Percentiles rank a stretch among this genome's conserved stretches.
These are phyloP conservation scores for Doris montereyensis DNA, from an alignment of 2,888 invertebrate species.

Conservation along the genomic window DNA sequence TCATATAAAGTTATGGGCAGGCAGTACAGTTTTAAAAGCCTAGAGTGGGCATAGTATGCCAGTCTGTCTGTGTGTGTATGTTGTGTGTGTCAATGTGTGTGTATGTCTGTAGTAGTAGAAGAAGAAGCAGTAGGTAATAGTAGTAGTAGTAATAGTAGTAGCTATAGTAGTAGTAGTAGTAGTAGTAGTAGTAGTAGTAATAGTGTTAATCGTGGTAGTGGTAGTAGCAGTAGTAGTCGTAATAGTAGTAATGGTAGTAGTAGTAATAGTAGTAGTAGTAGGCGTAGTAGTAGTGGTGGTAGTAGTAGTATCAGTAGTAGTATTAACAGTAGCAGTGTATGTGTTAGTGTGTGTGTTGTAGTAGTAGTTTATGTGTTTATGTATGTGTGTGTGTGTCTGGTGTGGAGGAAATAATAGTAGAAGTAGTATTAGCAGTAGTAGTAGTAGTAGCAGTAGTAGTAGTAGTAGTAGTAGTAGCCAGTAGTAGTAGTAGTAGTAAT, in stretches of 20 bases:
- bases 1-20: too few species aligned
- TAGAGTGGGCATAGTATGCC: too few species aligned
- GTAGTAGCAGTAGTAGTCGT: background rate
- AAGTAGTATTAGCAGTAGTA: background rate
- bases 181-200: background rate
- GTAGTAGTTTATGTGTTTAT: too few species aligned
- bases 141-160: background rate
- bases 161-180: background rate
- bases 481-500: background rate
- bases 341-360: too few species aligned
- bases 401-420: background rate
- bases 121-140: background rate
- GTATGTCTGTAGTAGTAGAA: too few species aligned
- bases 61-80: too few species aligned
- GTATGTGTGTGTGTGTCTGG: too few species aligned
- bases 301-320: background rate
- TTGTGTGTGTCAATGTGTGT: too few species aligned
- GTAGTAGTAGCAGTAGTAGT: background rate
- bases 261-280: background rate
- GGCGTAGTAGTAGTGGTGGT: background rate
- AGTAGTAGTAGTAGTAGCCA: background rate
- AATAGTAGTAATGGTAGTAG: background rate
- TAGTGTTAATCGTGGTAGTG: background rate
- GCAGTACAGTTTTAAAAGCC: too few species aligned
- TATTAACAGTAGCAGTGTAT: background rate